phyloP scores from a whole-genome alignment of 2,797 vertebrate genomes.

The Amniataba percoides region DNA sequence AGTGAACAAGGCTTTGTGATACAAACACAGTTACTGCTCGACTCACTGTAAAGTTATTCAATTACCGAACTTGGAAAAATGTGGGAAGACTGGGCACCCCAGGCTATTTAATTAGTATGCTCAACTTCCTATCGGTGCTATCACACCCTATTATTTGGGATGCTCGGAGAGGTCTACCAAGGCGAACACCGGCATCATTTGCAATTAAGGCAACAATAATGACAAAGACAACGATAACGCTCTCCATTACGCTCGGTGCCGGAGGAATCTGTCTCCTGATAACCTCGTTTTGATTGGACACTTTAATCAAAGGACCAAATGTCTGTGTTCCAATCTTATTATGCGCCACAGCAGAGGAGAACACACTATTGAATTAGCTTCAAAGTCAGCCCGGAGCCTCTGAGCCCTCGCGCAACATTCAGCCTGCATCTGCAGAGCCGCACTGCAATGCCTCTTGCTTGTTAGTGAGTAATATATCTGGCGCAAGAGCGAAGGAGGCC shows the following conservation, averaged over 20 bases:
- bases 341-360: slow-evolving; percentile 66
- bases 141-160: slow-evolving; percentile 59
- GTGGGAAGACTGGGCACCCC: slow-evolving; percentile 20
- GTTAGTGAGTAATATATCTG: slow-evolving; percentile 47
- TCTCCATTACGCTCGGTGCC: slow-evolving; percentile 57
- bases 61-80: slow-evolving; percentile 39
- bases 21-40: slow-evolving; percentile 5
- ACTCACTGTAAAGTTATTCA: slow-evolving; percentile 47
- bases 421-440: slow-evolving; percentile 36
- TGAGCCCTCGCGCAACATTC: slow-evolving; percentile 14
- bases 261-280: slow-evolving; percentile 61
- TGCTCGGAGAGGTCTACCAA: slow-evolving; percentile 47
- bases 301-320: slow-evolving; percentile 76
- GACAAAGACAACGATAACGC: slow-evolving; percentile 58
- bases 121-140: slow-evolving; percentile 28
- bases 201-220: slow-evolving; percentile 70
- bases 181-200: slow-evolving; percentile 52
- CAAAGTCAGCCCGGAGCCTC: slow-evolving; percentile 71
- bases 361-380: slow-evolving; percentile 76
- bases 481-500: slow-evolving; percentile 17
- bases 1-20: slow-evolving; percentile 12
- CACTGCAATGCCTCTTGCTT: slow-evolving; percentile 24
- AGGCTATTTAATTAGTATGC: slow-evolving; percentile 57
- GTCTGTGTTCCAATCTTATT: slow-evolving; percentile 77
- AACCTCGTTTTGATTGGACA: slow-evolving; percentile 75